Base-by-base conservation (phyloP, 2,113 vertebrate genomes). In the Peromyscus leucopus region DNA sequence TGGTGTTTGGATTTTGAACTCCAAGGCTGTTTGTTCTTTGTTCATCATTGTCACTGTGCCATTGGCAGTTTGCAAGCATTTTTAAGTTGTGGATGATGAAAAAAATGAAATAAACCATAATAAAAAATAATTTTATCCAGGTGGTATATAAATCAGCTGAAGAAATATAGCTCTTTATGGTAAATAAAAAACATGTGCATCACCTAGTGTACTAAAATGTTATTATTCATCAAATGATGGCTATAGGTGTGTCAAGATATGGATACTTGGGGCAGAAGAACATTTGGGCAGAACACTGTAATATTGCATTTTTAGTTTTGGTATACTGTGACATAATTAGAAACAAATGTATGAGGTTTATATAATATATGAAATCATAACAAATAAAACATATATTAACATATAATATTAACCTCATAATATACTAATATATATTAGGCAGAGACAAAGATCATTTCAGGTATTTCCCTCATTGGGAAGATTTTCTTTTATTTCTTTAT, bases 81-180 rank as follows among this genome's bases (percentile, higher is more conserved):
- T 96, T 59, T 93, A 65, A 84, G 86, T 97, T 98, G 95, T 96
- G 96, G 87, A 98, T 98, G 93, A 93, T 98, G 96, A 87, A 98
- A 98, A 98, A 98, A 98, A 98, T 98, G 95, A 98, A 98, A 98
- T 98, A 98, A 99, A 98, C 97, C 96, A 2, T 97, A 98, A 98
- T 98, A 98, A 98, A 98, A 98, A 98, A 98, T 98, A 98, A 98
- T 98, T 98, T 98, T 98, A 97, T 98, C 98, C 98, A 98, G 98
- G 98, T 98, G 98, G 97, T 91, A 96, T 97, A 98, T 98, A 98
- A 98, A 98, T 98, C 98, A 98, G 93, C 95, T 97, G 94, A 98
- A 97, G 98, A 98, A 98, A 98, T 98, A 98, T 96, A 98, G 95
- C 98, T 98, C 98, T 98, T 97, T 96, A 94, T 95, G 95, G 98